A percentile compares a stretch with the other conserved stretches of the same genome.
Evolutionary conservation across 1,140 invertebrate genomes (phyloP).

Genomic region (Drosophila eugracilis): DNA sequence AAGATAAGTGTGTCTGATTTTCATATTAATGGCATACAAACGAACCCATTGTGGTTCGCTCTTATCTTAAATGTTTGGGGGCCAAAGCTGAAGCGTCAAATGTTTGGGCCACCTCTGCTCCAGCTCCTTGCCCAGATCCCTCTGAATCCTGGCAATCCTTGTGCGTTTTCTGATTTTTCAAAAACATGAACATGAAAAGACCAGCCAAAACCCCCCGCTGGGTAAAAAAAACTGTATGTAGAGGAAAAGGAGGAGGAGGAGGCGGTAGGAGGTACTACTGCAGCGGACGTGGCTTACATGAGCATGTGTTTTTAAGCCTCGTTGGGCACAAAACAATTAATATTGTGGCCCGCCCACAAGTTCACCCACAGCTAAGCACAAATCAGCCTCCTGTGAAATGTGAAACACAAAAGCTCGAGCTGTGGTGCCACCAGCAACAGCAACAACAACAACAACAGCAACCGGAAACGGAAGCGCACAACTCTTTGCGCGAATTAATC

Average conservation of each 20-base stretch:
- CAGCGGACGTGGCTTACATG: slow-evolving; percentile 77
- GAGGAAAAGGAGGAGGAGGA: background rate
- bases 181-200: slow-evolving; percentile 48
- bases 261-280: no score
- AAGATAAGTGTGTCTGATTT: slow-evolving; percentile 84
- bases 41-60: slow-evolving; percentile 62
- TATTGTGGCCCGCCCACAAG: slow-evolving; percentile 70
- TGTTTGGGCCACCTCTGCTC: slow-evolving; percentile 34
- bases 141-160: slow-evolving; percentile 17
- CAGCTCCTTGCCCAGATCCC: slow-evolving; percentile 13
- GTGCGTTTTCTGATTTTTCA: slow-evolving; percentile 48
- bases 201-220: no score
- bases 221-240: background rate
- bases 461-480: slow-evolving; percentile 81
- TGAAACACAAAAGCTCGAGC: slow-evolving; percentile 71
- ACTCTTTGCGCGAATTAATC: slow-evolving; percentile 83
- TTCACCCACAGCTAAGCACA: slow-evolving; percentile 46
- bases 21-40: slow-evolving; percentile 80
- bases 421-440: slow-evolving; percentile 39
- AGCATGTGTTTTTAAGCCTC: slow-evolving; percentile 81
- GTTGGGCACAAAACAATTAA: slow-evolving; percentile 82
- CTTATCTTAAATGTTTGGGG: slow-evolving; percentile 76
- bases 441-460: slow-evolving; percentile 59
- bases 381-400: slow-evolving; percentile 79
- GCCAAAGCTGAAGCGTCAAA: slow-evolving; percentile 73